Conservation (phyloP, 2,888 invertebrate genomes). For the Griposia aprilina region DNA sequence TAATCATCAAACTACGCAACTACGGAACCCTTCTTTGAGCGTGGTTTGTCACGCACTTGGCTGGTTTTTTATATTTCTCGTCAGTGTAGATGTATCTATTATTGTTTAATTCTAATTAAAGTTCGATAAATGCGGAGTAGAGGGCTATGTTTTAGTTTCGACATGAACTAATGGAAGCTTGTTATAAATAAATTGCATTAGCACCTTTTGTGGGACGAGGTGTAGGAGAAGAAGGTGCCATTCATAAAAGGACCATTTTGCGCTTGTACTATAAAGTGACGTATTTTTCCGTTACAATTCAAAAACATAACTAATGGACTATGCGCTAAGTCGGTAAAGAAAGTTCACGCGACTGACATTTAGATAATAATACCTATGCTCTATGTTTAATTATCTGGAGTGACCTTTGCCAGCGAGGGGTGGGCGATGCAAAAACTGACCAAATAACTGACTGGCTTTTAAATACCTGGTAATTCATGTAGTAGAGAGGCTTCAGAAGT, state of each 20-base stretch:
- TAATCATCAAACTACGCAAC: too few species aligned
- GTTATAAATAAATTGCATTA: too few species aligned
- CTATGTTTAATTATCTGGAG: conserved; percentile 46
- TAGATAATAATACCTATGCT: conserved; percentile 37
- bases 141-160: background rate
- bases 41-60: too few species aligned
- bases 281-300: conserved; percentile 43
- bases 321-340: conserved; percentile 6
- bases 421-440: conserved; percentile 52
- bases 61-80: too few species aligned
- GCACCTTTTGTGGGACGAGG: too few species aligned
- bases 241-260: background rate
- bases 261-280: background rate
- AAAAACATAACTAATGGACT: conserved; percentile 41
- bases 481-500: conserved; percentile 17
- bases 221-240: background rate
- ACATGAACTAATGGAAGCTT: background rate
- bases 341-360: conserved; percentile 64
- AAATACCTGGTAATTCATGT: conserved; percentile 29
- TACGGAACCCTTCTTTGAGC: too few species aligned
- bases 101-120: background rate
- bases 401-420: conserved; percentile 62
- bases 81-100: background rate
- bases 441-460: conserved; percentile 56
- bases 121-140: background rate